Percentiles rank a stretch among this genome's conserved stretches.
These are phyloP conservation scores for Chloroclysta siterata DNA, from an alignment of 2,888 invertebrate species.

Conservation along the genomic window DNA sequence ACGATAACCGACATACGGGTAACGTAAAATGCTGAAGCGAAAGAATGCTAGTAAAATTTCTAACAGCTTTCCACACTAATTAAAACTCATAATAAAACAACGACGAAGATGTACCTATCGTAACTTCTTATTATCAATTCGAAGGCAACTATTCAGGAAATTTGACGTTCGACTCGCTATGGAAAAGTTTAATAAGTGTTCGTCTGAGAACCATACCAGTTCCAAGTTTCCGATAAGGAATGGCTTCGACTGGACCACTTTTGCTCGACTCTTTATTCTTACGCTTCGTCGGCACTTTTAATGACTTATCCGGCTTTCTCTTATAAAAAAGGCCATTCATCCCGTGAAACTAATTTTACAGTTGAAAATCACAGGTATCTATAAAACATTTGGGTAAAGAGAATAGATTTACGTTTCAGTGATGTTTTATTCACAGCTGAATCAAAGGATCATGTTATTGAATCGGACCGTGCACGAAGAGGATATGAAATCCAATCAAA, in stretches of 20 bases:
- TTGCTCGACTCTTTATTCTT: slow-evolving; percentile 67
- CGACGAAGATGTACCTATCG: slow-evolving; percentile 41
- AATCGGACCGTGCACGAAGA: slow-evolving; percentile 50
- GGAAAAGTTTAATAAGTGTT: slow-evolving; percentile 77
- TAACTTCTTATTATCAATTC: slow-evolving; percentile 47
- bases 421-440: slow-evolving; percentile 31
- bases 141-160: slow-evolving; percentile 56
- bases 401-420: slow-evolving; percentile 17
- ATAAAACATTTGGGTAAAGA: slow-evolving; percentile 15
- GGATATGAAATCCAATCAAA: slow-evolving; percentile 72
- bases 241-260: slow-evolving; percentile 66
- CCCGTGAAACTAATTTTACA: slow-evolving; percentile 50
- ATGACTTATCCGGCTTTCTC: slow-evolving; percentile 78
- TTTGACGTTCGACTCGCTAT: slow-evolving; percentile 65
- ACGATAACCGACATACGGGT: not conserved
- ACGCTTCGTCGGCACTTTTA: slow-evolving; percentile 78
- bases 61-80: slow-evolving; percentile 7
- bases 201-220: slow-evolving; percentile 68
- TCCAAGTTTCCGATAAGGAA: slow-evolving; percentile 74
- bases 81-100: slow-evolving; percentile 40
- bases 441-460: slow-evolving; percentile 53
- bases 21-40: not conserved
- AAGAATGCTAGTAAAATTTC: not conserved
- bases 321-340: slow-evolving; percentile 59
- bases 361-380: slow-evolving; percentile 24